phyloP scores from a whole-genome alignment of 2,888 invertebrate genomes.

The Neoitamus cyanurus region DNA sequence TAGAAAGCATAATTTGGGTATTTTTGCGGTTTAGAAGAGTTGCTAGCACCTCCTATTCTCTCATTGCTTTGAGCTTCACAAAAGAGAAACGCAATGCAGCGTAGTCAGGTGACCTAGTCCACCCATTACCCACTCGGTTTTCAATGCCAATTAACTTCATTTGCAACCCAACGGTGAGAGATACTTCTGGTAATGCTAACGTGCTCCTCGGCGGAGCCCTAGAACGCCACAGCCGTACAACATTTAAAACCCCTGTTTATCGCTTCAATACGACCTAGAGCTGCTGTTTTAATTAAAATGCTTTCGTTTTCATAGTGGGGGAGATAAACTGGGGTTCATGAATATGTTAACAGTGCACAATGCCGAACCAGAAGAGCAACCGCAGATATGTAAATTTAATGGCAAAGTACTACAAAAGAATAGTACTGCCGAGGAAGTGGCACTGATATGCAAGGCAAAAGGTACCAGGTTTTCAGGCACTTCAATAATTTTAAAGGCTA shows the following conservation, averaged over 20 bases:
- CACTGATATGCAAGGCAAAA: neutral
- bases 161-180: neutral
- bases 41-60: neutral
- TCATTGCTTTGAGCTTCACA: neutral
- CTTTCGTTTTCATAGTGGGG: neutral
- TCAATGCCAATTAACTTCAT: conserved; percentile 3
- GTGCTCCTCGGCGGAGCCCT: neutral
- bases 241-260: neutral
- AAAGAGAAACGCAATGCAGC: neutral
- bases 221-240: neutral
- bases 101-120: neutral
- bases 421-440: conserved; percentile 10
- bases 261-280: conserved; percentile 11
- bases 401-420: conserved; percentile 36
- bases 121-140: neutral
- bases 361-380: conserved; percentile 31
- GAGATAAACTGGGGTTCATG: conserved; percentile 42
- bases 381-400: conserved; percentile 50
- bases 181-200: neutral
- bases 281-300: conserved; percentile 32
- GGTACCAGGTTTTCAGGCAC: neutral
- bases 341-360: conserved; percentile 48
- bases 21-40: neutral
- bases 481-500: conserved; percentile 20
- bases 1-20: neutral